Evolutionary conservation across 2,888 invertebrate species (phyloP).

Genomic region (Chymomyza fuscimana): DNA sequence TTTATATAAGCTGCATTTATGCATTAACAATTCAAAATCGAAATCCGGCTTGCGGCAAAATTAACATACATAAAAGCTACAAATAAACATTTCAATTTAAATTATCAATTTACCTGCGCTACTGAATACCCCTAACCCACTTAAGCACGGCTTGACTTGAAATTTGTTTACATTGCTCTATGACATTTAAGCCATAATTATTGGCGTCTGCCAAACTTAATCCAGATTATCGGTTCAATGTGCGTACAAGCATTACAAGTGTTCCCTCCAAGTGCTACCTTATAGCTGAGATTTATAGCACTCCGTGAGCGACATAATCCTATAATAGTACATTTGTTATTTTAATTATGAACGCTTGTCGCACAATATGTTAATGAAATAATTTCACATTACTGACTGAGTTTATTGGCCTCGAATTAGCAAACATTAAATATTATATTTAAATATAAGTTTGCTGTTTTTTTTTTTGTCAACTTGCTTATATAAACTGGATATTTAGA

Average conservation of each 20-base stretch:
- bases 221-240: conserved; percentile 45
- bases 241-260: conserved; percentile 14
- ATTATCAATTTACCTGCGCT: background rate
- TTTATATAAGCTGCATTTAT: too few relatives aligned
- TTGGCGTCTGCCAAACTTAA: background rate
- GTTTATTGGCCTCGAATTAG: conserved; percentile 62
- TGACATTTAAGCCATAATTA: background rate
- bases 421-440: background rate
- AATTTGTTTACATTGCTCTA: background rate
- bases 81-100: conserved; percentile 16
- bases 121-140: background rate
- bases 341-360: conserved; percentile 20
- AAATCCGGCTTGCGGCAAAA: too few relatives aligned
- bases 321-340: conserved; percentile 6
- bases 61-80: background rate
- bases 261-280: too few relatives aligned
- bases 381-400: conserved; percentile 23
- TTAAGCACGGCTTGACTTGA: background rate
- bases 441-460: background rate
- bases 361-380: conserved; percentile 22
- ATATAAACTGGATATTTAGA: conserved; percentile 57
- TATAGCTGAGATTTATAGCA: background rate
- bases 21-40: too few relatives aligned
- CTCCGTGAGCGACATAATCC: background rate
- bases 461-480: conserved; percentile 27